Conservation (phyloP, 2,888 invertebrate species). For the Encarsia formosa region DNA sequence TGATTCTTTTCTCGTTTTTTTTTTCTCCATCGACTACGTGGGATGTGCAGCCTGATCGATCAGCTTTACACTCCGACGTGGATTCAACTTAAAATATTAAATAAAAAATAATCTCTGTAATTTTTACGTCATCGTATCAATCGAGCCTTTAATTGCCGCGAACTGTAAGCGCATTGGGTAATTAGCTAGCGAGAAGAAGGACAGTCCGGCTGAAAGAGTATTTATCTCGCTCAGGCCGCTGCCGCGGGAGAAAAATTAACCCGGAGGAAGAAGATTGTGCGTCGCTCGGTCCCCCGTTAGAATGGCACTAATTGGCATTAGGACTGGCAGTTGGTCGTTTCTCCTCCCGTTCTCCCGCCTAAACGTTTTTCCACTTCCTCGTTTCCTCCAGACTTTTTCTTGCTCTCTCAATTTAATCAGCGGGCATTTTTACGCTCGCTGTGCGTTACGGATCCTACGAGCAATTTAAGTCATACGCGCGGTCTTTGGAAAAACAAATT, state of each 20-base stretch:
- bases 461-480: no score
- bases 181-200: slow-evolving; percentile 18
- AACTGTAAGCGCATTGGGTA: slow-evolving; percentile 13
- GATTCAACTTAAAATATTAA: not conserved
- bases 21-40: not conserved
- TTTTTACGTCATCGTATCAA: not conserved
- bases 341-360: slow-evolving; percentile 32
- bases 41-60: not conserved
- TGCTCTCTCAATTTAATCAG: slow-evolving; percentile 28
- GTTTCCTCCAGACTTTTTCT: slow-evolving; percentile 25
- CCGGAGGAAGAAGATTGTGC: slow-evolving; percentile 26
- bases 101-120: not conserved
- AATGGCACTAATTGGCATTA: slow-evolving; percentile 52
- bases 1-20: slow-evolving; percentile 13
- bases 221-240: not conserved
- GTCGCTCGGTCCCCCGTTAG: slow-evolving; percentile 31
- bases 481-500: no score
- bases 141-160: not conserved
- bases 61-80: not conserved
- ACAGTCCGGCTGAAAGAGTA: slow-evolving; percentile 6
- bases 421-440: no score
- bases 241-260: no score
- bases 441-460: no score
- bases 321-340: slow-evolving; percentile 48
- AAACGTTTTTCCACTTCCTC: slow-evolving; percentile 18